Base-by-base conservation (phyloP, 1,140 invertebrate genomes). In the Bombus cullumanus region DNA sequence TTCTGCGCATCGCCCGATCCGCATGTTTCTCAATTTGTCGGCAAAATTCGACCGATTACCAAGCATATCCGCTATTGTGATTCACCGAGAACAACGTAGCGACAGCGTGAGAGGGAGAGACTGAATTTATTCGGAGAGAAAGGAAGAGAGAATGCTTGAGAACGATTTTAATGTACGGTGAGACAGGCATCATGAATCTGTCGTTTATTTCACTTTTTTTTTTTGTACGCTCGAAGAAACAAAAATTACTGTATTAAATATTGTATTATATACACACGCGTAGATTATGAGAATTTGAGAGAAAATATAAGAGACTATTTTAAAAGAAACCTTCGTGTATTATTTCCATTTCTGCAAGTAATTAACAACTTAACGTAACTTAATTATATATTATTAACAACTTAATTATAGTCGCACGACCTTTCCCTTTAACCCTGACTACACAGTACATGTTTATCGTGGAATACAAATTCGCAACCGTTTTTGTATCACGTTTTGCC, bases 301-400 rank as follows among this genome's bases (percentile, higher is more conserved):
- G 86, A 89, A 94, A 94, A 94, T 93, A 94, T 91, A 94, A 92
- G 89, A 93, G 92, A 93, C 89, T 94, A 94, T 94, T 94, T 94
- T 94, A 93, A 94, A 94, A 89, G 31, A 86, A 86, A 72, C 5
- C 25, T 71, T 43, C 25, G 34, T 80, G 69, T 12, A 12, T 47
- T 37, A 25, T 68, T 22, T 47, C 4, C 53, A 28, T 41, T 41
- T 18, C 2, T 43, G 6, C 0, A 53, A 3, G 3, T 39, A 8
- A 69, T n/a, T 12, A 13, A 13, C 9, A 39, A 12, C 25, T 62
- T 25, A 69, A 5, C 9, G 8, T 8, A 9, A n/a, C n/a, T n/a
- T n/a, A n/a, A n/a, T n/a, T n/a, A n/a, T n/a, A n/a, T n/a, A n/a
- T n/a, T n/a, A 34, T 34, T 34, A 34, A 25, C 12, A 2, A 59